Percentiles rank a stretch among this genome's conserved stretches.
These are phyloP conservation scores for Rousettus leschenaultii DNA, from an alignment of 2,113 vertebrate species.

Conservation along the genomic window DNA sequence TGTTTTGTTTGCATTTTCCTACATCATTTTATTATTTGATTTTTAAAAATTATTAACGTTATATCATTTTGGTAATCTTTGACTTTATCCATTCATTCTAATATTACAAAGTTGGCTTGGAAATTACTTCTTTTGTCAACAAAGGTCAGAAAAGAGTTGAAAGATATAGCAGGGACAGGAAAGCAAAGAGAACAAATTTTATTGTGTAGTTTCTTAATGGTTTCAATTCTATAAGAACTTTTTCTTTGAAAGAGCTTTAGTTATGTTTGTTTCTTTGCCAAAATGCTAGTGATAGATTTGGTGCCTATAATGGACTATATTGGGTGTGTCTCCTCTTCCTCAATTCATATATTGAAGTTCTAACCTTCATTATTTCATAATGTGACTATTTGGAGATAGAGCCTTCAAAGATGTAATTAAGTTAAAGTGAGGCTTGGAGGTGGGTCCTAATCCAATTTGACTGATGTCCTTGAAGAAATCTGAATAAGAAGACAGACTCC, in stretches of 20 bases:
- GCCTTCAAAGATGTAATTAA: not conserved
- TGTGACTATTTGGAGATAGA: not conserved
- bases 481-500: not conserved
- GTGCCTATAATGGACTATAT: not conserved
- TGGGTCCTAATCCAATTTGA: not conserved
- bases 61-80: not conserved
- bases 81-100: not conserved
- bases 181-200: not conserved
- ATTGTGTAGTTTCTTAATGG: not conserved
- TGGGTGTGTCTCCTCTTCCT: rapidly evolving
- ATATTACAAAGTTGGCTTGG: not conserved
- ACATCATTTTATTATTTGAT: not conserved
- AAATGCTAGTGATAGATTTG: not conserved
- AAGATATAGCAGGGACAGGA: not conserved
- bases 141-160: not conserved
- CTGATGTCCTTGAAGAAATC: not conserved
- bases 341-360: not conserved
- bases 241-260: not conserved
- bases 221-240: not conserved
- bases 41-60: not conserved
- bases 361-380: not conserved
- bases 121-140: not conserved
- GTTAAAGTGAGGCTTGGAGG: not conserved
- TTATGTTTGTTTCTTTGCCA: not conserved
- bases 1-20: not conserved